These are phyloP conservation scores for Mus minutoides DNA, from an alignment of 2,797 vertebrate genomes.

Conservation along the genomic window DNA sequence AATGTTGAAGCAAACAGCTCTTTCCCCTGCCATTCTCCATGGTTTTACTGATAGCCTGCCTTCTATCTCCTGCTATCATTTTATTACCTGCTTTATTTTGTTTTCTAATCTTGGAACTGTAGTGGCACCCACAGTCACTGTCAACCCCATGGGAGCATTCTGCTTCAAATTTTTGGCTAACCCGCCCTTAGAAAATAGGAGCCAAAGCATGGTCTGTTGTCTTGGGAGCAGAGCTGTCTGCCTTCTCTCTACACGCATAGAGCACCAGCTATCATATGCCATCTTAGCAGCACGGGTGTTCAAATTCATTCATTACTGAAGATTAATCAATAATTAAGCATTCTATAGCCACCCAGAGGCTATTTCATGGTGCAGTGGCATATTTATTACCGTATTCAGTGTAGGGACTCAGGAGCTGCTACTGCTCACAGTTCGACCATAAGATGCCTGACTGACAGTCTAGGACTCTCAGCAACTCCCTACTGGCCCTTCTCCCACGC, in stretches of 20 bases:
- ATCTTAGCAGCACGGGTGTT: conserved; percentile 40
- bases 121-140: not conserved
- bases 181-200: not conserved
- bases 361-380: conserved; percentile 38
- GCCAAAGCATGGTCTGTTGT: not conserved
- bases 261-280: not conserved
- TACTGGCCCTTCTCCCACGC: not conserved
- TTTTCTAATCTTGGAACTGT: not conserved
- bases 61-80: not conserved
- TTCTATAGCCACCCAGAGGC: conserved; percentile 75
- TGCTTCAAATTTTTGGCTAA: not conserved
- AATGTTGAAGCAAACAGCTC: not conserved
- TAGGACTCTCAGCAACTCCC: not conserved
- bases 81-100: not conserved
- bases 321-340: conserved; percentile 78
- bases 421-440: not conserved
- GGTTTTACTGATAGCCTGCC: not conserved
- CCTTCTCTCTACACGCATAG: not conserved
- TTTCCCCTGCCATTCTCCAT: not conserved
- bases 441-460: not conserved
- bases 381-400: conserved; percentile 58
- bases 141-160: not conserved
- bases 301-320: conserved; percentile 75
- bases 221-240: not conserved
- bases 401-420: not conserved